Evolutionary conservation across 2,113 vertebrate genomes (phyloP).

Genomic region (Chascanopsetta lugubris): DNA sequence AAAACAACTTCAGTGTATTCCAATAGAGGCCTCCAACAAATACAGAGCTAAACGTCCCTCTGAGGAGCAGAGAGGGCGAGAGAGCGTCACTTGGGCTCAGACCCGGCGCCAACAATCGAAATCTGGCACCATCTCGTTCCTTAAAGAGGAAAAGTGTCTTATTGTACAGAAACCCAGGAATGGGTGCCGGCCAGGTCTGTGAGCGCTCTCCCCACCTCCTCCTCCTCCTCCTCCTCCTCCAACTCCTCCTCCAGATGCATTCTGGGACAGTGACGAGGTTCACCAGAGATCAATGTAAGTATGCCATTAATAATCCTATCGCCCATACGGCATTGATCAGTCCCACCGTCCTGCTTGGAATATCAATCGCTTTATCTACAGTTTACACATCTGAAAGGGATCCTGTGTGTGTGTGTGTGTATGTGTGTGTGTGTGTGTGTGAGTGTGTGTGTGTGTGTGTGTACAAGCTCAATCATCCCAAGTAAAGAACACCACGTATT

Average conservation of each 20-base stretch:
- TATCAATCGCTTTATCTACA: conserved; percentile 67
- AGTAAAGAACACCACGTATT: conserved; percentile 66
- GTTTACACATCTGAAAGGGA: conserved; percentile 43
- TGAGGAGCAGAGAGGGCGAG: conserved; percentile 27
- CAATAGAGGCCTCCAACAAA: conserved; percentile 37
- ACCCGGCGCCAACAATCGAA: conserved; percentile 29
- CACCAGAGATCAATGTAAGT: conserved; percentile 62
- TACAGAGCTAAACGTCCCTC: conserved; percentile 49
- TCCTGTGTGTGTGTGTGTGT: conserved; percentile 16
- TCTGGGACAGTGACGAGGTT: conserved; percentile 62
- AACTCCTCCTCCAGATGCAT: conserved; percentile 53
- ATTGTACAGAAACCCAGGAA: conserved; percentile 71
- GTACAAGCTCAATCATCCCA: conserved; percentile 62
- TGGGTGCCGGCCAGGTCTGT: conserved; percentile 67
- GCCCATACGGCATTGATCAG: conserved; percentile 71
- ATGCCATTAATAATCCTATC: conserved; percentile 71
- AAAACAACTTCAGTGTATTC: not conserved
- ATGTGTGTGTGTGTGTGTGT: no score
- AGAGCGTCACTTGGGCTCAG: conserved; percentile 33
- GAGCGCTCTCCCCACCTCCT: conserved; percentile 40
- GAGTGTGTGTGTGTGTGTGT: no score
- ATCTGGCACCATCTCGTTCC: conserved; percentile 65
- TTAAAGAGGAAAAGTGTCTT: conserved; percentile 22
- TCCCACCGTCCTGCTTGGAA: conserved; percentile 70
- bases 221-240: conserved; percentile 45